These are phyloP conservation scores for Myodes glareolus DNA, from an alignment of 2,113 vertebrate genomes.

Conservation along the genomic window DNA sequence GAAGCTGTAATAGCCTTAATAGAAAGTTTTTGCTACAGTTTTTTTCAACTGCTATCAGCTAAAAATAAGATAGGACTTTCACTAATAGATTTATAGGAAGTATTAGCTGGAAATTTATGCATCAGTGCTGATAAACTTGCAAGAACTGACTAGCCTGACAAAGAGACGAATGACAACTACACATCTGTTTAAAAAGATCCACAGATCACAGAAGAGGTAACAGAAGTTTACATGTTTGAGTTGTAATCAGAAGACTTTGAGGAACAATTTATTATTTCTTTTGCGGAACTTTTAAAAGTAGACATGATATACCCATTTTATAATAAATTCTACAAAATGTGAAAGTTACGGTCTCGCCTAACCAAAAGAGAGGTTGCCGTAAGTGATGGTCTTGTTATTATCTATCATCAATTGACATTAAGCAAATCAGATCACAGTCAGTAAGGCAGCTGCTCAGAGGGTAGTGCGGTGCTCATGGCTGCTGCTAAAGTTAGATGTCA, in stretches of 20 bases:
- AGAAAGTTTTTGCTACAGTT: neutral
- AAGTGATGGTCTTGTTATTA: neutral
- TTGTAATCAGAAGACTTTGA: neutral
- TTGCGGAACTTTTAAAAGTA: neutral
- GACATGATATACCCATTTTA: neutral
- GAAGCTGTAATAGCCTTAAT: neutral
- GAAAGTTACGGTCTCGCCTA: neutral
- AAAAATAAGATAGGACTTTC: constrained; percentile 29
- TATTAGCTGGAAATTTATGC: constrained; percentile 21
- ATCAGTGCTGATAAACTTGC: neutral
- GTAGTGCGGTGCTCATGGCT: neutral
- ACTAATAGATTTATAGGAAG: neutral
- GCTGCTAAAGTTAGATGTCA: neutral
- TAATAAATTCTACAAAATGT: constrained; percentile 5
- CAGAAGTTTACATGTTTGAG: neutral
- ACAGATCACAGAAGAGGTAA: neutral
- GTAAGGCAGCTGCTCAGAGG: neutral
- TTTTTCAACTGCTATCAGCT: neutral
- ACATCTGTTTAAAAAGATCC: neutral
- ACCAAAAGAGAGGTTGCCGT: neutral
- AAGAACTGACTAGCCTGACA: neutral
- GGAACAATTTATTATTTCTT: neutral
- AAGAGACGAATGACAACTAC: neutral
- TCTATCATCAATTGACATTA: neutral
- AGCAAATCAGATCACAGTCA: neutral